A percentile compares a stretch with the other conserved stretches of the same genome.
phyloP scores from a whole-genome alignment of 2,797 vertebrate species.

The Brotogeris chrysoptera region DNA sequence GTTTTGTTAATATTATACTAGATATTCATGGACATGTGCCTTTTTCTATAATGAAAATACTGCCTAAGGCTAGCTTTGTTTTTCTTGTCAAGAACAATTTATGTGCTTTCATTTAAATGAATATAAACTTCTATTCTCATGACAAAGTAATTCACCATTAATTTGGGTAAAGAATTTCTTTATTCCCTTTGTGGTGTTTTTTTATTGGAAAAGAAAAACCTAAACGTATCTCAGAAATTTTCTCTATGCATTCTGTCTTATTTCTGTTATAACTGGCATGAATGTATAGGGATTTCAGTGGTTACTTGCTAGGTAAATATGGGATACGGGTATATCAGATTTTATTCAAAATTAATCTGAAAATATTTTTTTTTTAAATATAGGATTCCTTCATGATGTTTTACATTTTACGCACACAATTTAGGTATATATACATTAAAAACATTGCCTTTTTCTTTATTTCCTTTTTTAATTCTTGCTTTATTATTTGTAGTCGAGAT shows the following conservation, averaged over 20 bases:
- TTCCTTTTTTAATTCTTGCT: background rate
- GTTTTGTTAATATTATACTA: slow-evolving; percentile 86
- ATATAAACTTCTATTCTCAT: slow-evolving; percentile 80
- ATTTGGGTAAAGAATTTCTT: slow-evolving; percentile 78
- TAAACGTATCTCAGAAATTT: slow-evolving; percentile 58
- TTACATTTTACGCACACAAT: background rate
- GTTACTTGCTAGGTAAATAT: slow-evolving; percentile 43
- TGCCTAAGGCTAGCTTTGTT: slow-evolving; percentile 83
- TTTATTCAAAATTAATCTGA: slow-evolving; percentile 63
- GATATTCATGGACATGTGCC: slow-evolving; percentile 83
- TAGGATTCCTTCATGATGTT: background rate
- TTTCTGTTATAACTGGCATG: slow-evolving; percentile 50
- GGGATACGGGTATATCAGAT: background rate
- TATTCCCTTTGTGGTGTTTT: slow-evolving; percentile 74
- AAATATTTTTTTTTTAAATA: slow-evolving; percentile 65
- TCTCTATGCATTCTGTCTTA: slow-evolving; percentile 53
- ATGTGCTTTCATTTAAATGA: slow-evolving; percentile 82
- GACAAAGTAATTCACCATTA: slow-evolving; percentile 81
- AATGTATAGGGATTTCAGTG: slow-evolving; percentile 55
- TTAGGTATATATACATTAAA: background rate
- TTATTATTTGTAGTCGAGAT: background rate
- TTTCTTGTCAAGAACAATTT: slow-evolving; percentile 84
- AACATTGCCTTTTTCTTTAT: background rate
- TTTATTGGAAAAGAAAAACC: slow-evolving; percentile 69
- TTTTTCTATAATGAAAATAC: slow-evolving; percentile 84